Base-by-base conservation (phyloP, 35 echinoderm and acorn worm genomes). In the Chiridota heheva region DNA sequence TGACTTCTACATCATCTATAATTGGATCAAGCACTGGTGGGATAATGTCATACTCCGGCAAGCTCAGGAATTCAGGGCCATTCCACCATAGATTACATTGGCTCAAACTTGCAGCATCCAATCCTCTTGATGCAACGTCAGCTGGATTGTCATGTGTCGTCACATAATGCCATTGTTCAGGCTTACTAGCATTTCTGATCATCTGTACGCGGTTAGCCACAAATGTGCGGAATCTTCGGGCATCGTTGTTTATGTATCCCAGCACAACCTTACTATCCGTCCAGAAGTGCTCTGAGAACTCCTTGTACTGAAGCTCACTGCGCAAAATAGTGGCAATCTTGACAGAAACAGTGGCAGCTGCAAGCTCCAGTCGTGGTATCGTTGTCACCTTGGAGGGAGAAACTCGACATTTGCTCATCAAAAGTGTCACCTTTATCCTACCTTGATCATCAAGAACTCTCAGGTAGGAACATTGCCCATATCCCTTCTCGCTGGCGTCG, bases 201-300 rank as follows among this genome's bases (percentile, higher is more conserved):
- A 73, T n/a, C 40, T 86, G 83, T 28, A 87, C 69, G 29, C 89
- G 39, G 47, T 87, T 92, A 8, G 89, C 57, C 32, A 92, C 89
- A 58, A 81, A 92, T 51, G 76, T 72, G 34, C 82, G 76, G 58
- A 92, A 92, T 7, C 70, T 37, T 42, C 49, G 43, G 2, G 75
- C 76, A 26, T 91, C 89, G 59, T 91, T 91, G 74, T 61, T 64
- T 17, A 91, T 91, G 65, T 91, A 91, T 5, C 81, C 82, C 36
- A 86, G n/a, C 4, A 81, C 76, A 20, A 86, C 82, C 39, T 63
- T 10, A 13, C 41, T 70, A 60, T 91, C 82, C 16, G 75, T 70
- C 89, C 89, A 92, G 48, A 86, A 90, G 49, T 88, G 38, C 40
- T 84, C 81, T 26, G 7, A 26, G 3, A 60, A 41, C 7, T 68